phyloP scores from a whole-genome alignment of 2,888 invertebrate species.

The Drosophila prostipennis region DNA sequence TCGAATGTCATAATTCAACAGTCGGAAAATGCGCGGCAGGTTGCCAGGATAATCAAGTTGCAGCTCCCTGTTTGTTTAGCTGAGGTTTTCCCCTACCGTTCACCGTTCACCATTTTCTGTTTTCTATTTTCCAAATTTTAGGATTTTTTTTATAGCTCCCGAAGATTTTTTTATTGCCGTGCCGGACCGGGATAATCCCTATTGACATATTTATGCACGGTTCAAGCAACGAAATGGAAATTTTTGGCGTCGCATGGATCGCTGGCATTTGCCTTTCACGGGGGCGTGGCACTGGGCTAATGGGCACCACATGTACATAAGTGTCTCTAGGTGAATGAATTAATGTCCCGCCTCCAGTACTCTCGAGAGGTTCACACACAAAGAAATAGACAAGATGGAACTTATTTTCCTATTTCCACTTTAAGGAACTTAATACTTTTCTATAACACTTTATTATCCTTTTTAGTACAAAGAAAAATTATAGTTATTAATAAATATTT shows the following conservation, averaged over 20 bases:
- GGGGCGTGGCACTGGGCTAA: conserved; percentile 46
- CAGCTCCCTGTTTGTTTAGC: conserved; percentile 64
- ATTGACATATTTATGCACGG: conserved; percentile 78
- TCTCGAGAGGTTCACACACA: not conserved
- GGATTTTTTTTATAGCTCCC: conserved; percentile 28
- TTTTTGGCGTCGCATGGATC: conserved; percentile 61
- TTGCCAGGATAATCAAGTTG: conserved; percentile 58
- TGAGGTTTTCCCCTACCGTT: conserved; percentile 46
- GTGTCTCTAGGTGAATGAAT: conserved; percentile 37
- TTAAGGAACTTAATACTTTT: too few relatives aligned
- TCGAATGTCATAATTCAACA: conserved; percentile 78
- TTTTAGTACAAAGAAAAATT: too few relatives aligned
- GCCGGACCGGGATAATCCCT: conserved; percentile 54
- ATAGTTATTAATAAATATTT: too few relatives aligned
- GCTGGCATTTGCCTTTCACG: conserved; percentile 37
- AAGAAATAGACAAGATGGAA: not conserved
- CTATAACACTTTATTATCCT: too few relatives aligned
- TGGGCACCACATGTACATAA: conserved; percentile 51
- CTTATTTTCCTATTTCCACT: too few relatives aligned
- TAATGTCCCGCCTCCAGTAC: conserved; percentile 15
- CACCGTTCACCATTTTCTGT: conserved; percentile 1
- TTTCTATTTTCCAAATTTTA: not conserved
- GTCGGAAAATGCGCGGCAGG: conserved; percentile 61
- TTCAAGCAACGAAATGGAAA: conserved; percentile 64
- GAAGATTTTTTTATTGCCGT: conserved; percentile 27